Base-by-base conservation (phyloP, 2,797 vertebrate species). In the Petrocephalus schoutedeni region DNA sequence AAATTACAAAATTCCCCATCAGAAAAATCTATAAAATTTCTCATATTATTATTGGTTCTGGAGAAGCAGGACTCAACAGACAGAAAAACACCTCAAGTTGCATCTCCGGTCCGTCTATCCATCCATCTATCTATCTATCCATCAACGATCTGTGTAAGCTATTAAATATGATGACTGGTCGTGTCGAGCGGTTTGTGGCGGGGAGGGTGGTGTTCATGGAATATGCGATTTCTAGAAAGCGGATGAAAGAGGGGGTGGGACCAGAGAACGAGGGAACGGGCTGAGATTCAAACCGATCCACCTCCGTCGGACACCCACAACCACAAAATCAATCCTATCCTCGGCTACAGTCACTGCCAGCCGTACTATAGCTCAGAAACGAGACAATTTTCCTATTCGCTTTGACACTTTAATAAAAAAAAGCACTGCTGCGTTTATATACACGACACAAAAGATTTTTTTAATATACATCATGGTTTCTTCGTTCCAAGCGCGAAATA, bases 271-370 rank as follows among this genome's bases (percentile, higher is more conserved):
- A 28, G 84, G 36, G 19, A 59, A 0, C 12, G 6, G 16, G 71
- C 19, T 19, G 3, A 71, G 86, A 86, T 87, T 67, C 23, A 64
- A 77, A n/a, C 58, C 87, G 83, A 51, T 87, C 91, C 77, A 59
- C 88, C 64, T 87, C 14, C 45, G 1, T 2, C 28, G 36, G 21
- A 49, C 12, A 21, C 1, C 90, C 53, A 28, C 64, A 92, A 90
- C 90, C 92, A 89, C 83, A 91, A 86, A 89, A 92, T 64, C 90
- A 90, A 91, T 87, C 84, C 80, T 89, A 90, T 89, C 59, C 83
- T 82, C 88, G 86, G 89, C 89, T 89, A 89, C 89, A 89, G 91
- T 86, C 91, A 90, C 91, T 91, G 92, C 90, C 91, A 91, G 88
- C 90, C 89, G 89, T 89, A 88, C 88, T 89, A 88, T 87, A 92